Base-by-base conservation (phyloP, 2,113 vertebrate genomes). In the Tapirus terrestris region DNA sequence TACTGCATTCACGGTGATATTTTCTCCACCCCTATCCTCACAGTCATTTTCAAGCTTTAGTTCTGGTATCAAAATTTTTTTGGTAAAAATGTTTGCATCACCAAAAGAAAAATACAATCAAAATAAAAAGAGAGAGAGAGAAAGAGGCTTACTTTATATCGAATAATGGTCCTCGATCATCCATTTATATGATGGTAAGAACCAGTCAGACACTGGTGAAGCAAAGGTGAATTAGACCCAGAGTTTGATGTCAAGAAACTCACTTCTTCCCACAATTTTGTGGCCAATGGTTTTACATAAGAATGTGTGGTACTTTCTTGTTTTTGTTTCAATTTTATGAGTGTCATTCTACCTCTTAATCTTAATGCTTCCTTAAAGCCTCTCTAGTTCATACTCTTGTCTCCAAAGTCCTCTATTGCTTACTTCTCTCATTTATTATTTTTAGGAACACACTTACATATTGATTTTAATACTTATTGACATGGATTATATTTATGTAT, bases 41-140 rank as follows among this genome's bases (percentile, higher is more conserved):
- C 1, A 13, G 63, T 68, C 7, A 89, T 65, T 94, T 86, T 9
- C 16, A 89, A 67, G 8, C 17, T 81, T 85, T 85, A 81, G 29
- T 85, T 95, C 4, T 73, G 31, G 0, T 58, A 18, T 21, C 14
- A 90, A 82, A 51, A 14, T 96, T 94, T 82, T 43, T 73, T 96
- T 91, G 21, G 29, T 5, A 96, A 86, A 91, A 83, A 60, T 61
- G 0, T 65, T 86, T 70, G 4, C 45, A 51, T 82, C 11, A 58
- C 23, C 6, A 31, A 96, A 87, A 82, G 20, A 4, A 79, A 65
- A 67, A 53, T n/a, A 48, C 10, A 58, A 5, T 10, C 2, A 76
- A 92, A 25, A 45, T 3, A 48, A 16, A 81, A 14, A 56, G 0
- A 33, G 12, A 73, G 0, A 73, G 0, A 23, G 1, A 70, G 4